Evolutionary conservation across 2,797 vertebrate species (phyloP).

Genomic region (Melanotaenia boesemani): DNA sequence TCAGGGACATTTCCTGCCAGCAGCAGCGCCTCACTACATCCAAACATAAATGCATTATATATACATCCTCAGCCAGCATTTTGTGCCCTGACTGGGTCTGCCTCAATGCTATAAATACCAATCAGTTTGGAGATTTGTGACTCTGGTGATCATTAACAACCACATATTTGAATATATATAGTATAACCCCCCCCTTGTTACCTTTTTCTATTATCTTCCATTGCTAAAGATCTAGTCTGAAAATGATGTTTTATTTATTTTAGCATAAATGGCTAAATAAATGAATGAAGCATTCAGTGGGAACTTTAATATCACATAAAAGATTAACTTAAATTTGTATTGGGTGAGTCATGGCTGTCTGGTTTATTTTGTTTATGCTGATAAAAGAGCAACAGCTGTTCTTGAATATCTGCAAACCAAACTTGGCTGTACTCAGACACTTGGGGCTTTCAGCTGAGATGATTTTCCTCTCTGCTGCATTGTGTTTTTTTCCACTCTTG

Average conservation of each 20-base stretch:
- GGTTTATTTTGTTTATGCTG: conserved; percentile 61
- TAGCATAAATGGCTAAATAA: conserved; percentile 10
- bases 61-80: background rate
- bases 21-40: conserved; percentile 19
- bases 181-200: background rate
- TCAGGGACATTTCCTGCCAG: conserved; percentile 59
- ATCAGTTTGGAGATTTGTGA: rapidly evolving
- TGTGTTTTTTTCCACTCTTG: conserved; percentile 24
- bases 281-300: conserved; percentile 21
- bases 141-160: background rate
- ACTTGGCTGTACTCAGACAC: conserved; percentile 59
- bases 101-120: conserved; percentile 15
- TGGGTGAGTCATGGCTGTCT: conserved; percentile 22
- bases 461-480: conserved; percentile 31
- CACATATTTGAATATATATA: conserved; percentile 2
- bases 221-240: background rate
- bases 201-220: background rate
- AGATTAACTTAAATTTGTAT: conserved; percentile 37
- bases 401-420: conserved; percentile 46
- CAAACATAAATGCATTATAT: conserved; percentile 1
- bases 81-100: background rate
- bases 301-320: conserved; percentile 27
- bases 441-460: conserved; percentile 38
- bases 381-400: conserved; percentile 70
- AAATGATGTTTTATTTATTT: conserved; percentile 8